Base-by-base conservation (phyloP, 1,140 invertebrate species). In the Cheumatopsyche charites region DNA sequence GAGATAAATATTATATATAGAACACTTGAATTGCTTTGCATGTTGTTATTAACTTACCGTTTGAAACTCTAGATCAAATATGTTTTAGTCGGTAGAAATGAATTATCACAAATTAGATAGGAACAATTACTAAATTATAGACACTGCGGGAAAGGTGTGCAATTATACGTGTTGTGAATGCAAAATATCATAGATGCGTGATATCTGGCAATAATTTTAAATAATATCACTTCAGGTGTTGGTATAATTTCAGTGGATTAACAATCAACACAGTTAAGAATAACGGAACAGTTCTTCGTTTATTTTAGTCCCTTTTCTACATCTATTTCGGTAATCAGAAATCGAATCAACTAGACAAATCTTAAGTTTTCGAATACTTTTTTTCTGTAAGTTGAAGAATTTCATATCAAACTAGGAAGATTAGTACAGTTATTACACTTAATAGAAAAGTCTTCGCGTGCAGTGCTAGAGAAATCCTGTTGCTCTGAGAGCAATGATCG, bases 401-500 rank as follows among this genome's bases (percentile, higher is more conserved):
- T 45, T 45, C 49, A 52, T 58, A 68, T 36, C 29, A 36, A 21
- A 26, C 19, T 58, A n/a, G n/a, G 45, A 68, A 21, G 36, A 61
- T 55, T 21, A 55, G 19, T 68, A 58, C 67, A 68, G 47, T 58
- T 68, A 68, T 68, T 55, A 52, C n/a, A 55, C 25, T 17, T 47
- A 66, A 45, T 47, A 66, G 43, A 66, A 66, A 45, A 66, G 63
- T 66, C 42, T 66, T 66, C 43, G 63, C 63, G 63, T 66, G 63
- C 63, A 66, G 19, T 66, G 43, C 23, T 13, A 66, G 63, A 47
- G 63, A 41, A 66, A 66, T 68, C 67, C 67, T 61, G 52, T 47
- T 58, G 67, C 25, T 58, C 13, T 17, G 65, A 67, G 45, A 67
- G 49, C 67, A 61, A 68, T 58, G 67, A 68, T 68, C 67, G 67